Evolutionary conservation across 2,113 vertebrate genomes (phyloP), one percentile per base, ranked within the genome.

Genomic region (Hoplias malabaricus): DNA sequence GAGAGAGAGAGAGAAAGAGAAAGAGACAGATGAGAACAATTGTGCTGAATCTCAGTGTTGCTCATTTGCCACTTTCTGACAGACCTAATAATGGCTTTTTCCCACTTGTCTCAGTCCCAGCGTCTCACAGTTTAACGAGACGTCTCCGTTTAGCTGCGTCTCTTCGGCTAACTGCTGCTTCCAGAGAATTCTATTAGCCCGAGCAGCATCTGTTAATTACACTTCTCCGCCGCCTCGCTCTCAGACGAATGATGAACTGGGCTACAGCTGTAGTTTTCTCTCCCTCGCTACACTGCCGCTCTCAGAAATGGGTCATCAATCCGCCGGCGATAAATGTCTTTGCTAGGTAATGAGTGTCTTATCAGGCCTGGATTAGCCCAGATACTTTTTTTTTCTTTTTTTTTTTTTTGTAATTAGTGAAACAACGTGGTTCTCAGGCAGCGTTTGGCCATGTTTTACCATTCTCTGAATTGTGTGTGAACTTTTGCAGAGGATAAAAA

Each of bases 241-340:
- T 85, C 87, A 91, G 91, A 93, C 87, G 81, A 91, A 91, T 90
- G 91, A 89, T 89, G 86, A 88, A 86, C 83, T 87, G 84, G 87
- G 87, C 80, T 86, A 73, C 83, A 42, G 88, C 90, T 89, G 87
- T 88, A 81, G 87, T 89, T 86, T 89, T 86, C 87, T 83, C 87
- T 90, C 88, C 88, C 84, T n/a, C 82, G 43, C 54, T 85, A 90
- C 89, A 91, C 90, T 90, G 87, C 82, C 86, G 80, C 86, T 84
- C 82, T 88, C 86, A 81, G 86, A 91, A 92, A 91, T 90, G 91
- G 90, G 91, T 92, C 89, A 91, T 92, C 91, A 92, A 91, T 92
- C 90, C 88, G 80, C 86, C 75, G 90, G 88, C 90, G 92, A 92
- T 91, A 90, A 93, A 92, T 91, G 88, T 91, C 89, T 91, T 83